Evolutionary conservation across 2,113 vertebrate species (phyloP), one percentile per base, ranked within the genome.

Genomic region (Caretta caretta): DNA sequence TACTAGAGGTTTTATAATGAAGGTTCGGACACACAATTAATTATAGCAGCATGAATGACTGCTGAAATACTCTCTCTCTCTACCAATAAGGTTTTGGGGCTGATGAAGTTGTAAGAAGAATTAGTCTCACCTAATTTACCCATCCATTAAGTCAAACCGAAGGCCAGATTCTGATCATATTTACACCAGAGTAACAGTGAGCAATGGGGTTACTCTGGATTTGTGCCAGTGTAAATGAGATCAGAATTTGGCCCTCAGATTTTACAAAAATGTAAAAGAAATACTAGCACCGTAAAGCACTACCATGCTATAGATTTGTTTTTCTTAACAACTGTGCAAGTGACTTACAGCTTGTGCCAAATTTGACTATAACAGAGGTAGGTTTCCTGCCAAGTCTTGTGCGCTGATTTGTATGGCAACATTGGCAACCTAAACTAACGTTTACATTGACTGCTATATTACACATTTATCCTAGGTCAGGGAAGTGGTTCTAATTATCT

Each of bases 331-430:
- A 84, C 95, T 87, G 93, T 78, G 96, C 97, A 82, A 84, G n/a
- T 82, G 94, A 94, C 95, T 95, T 29, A 20, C 87, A 86, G 93
- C 86, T 65, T 27, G 90, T 93, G 94, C 96, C 97, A 95, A 20
- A 88, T 83, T 19, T 25, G 90, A 83, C 94, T 57, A 42, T 84
- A 50, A 88, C 50, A 46, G 49, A 42, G 35, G 7, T 57, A 90
- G 87, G 87, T 56, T 82, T 48, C 29, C 91, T 93, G 96, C 97
- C 97, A 97, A 93, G 89, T 85, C 91, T 80, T 57, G 86, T 29
- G 89, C 51, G 84, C 92, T 92, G 97, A 91, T 95, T 94, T 97
- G 92, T 92, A 81, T 94, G 95, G 97, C 97, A 97, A 92, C 78
- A 86, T 27, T 95, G 97, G 95, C 93, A 92, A 59, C 69, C 2